Conservation (phyloP, 2,888 invertebrate genomes). For the Trissolcus brochymenae region DNA sequence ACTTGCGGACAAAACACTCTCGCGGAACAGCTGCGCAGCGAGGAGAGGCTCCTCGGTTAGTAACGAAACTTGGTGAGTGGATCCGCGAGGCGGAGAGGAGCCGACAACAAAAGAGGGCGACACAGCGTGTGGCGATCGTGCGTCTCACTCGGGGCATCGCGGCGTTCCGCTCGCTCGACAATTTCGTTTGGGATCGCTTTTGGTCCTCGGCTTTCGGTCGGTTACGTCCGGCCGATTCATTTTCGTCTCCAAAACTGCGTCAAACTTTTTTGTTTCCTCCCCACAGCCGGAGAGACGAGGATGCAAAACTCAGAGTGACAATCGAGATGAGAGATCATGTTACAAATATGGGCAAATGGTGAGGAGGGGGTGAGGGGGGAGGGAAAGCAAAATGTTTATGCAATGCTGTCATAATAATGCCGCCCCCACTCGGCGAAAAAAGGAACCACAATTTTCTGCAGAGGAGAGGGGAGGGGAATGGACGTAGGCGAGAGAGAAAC, state of each 20-base stretch:
- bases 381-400: background rate
- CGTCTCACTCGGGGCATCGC: too few relatives aligned
- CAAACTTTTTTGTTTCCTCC: too few relatives aligned
- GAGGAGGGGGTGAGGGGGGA: background rate
- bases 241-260: too few relatives aligned
- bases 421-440: slow-evolving; percentile 7
- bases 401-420: slow-evolving; percentile 26
- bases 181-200: too few relatives aligned
- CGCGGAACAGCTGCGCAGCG: slow-evolving; percentile 27
- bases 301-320: background rate
- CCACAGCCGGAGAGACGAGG: background rate
- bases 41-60: slow-evolving; percentile 27
- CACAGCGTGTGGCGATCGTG: too few relatives aligned
- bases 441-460: too few relatives aligned
- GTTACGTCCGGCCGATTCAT: too few relatives aligned
- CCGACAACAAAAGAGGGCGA: slow-evolving; percentile 43
- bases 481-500: background rate
- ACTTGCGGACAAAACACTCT: slow-evolving; percentile 19
- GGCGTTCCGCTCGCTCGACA: too few relatives aligned
- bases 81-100: slow-evolving; percentile 21
- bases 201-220: too few relatives aligned
- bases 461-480: background rate
- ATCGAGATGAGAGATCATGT: slow-evolving; percentile 2
- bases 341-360: slow-evolving; percentile 1
- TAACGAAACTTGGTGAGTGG: slow-evolving; percentile 21